Percentiles rank a stretch among this genome's conserved stretches.
Evolutionary conservation across 2,888 invertebrate genomes (phyloP).

Genomic region (Drosophila fungiperda): DNA sequence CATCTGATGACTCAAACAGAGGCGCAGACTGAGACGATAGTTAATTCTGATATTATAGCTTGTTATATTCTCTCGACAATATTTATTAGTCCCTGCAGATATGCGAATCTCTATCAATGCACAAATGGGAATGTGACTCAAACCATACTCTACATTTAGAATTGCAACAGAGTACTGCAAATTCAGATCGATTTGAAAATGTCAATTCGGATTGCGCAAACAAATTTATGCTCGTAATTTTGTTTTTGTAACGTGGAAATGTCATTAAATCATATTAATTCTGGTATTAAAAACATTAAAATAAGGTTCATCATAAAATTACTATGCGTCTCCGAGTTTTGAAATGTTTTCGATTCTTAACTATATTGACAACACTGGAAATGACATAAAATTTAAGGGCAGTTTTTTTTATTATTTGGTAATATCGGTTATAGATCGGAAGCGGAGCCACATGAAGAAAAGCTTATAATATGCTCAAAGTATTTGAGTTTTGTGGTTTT

Average conservation of each 20-base stretch:
- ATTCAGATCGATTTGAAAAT: conserved; percentile 25
- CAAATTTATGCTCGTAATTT: conserved; percentile 34
- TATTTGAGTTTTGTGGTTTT: not conserved
- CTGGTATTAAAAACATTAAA: not conserved
- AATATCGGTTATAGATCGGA: too few species aligned
- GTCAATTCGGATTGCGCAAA: conserved; percentile 29
- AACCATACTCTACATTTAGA: not conserved
- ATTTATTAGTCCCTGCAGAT: conserved; percentile 34
- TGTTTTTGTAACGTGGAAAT: conserved; percentile 23
- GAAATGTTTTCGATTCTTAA: too few species aligned
- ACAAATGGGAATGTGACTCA: conserved; percentile 43
- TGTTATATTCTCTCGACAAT: conserved; percentile 10
- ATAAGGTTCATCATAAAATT: conserved; percentile 2
- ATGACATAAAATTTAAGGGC: not conserved
- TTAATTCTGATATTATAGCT: conserved; percentile 23
- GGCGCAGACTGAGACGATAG: not conserved
- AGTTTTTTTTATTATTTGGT: not conserved
- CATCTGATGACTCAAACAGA: conserved; percentile 59
- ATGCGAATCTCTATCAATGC: conserved; percentile 28
- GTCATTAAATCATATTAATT: conserved; percentile 28
- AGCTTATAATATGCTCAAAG: too few species aligned
- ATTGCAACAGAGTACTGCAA: not conserved
- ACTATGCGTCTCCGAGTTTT: not conserved
- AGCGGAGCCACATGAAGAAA: too few species aligned
- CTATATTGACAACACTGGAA: not conserved